Conservation (phyloP, 2,113 vertebrate species). For the Alosa alosa region DNA sequence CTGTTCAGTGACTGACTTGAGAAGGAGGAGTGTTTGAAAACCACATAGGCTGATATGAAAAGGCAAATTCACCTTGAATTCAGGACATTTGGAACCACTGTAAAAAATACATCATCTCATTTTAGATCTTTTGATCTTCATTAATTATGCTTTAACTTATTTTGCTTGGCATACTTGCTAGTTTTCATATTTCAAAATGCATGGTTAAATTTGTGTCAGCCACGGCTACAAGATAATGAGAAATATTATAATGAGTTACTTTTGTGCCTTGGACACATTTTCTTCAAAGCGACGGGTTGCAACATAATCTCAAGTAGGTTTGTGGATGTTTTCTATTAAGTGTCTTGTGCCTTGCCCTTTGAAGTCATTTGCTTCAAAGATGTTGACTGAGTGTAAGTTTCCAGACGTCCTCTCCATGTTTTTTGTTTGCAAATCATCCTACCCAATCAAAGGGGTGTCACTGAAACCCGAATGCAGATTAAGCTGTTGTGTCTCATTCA, state of each 20-base stretch:
- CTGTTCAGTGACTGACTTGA: background rate
- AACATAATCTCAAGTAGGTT: background rate
- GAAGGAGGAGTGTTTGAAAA: background rate
- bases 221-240: slow-evolving; percentile 1
- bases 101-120: background rate
- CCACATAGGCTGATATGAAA: background rate
- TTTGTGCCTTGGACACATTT: slow-evolving; percentile 5
- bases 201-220: background rate
- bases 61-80: background rate
- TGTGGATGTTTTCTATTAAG: background rate
- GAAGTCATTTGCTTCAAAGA: background rate
- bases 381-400: background rate
- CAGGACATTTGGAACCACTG: background rate
- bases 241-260: background rate
- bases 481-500: background rate
- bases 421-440: background rate
- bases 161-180: background rate
- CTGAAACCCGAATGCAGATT: background rate
- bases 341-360: background rate
- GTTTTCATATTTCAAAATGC: slow-evolving; percentile 1
- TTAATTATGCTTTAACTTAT: background rate
- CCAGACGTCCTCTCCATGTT: background rate
- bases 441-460: background rate
- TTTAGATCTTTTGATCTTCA: background rate
- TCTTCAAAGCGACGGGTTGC: slow-evolving; percentile 1